Base-by-base conservation (phyloP, 2,113 vertebrate genomes). In the Brachypodius melanocephalos region DNA sequence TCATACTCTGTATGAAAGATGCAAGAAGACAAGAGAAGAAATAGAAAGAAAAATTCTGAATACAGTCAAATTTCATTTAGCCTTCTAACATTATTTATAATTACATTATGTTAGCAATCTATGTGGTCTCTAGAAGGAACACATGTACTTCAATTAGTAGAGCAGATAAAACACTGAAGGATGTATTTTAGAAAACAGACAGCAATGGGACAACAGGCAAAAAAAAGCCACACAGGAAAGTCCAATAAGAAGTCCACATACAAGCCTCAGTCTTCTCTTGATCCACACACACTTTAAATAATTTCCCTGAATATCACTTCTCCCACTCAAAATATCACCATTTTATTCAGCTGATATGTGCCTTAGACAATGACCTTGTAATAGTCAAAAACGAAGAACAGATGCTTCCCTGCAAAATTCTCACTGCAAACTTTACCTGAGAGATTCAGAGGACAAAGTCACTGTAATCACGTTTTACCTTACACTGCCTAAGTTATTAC, bases 401-500 rank as follows among this genome's bases (percentile, higher is more conserved):
- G 79, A 49, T 89, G 73, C 40, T 87, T 34, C 84, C 69, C 67
- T 90, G 58, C 59, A 72, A 85, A 65, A 93, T 51, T 96, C 81
- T 96, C 85, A 58, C 38, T 69, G 69, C 52, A 94, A 95, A 96
- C 59, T 91, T 96, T 52, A 82, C 55, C 76, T 81, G 73, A 95
- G 89, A 95, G 68, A 85, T 63, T 82, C 87, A 93, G 86, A 95
- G 86, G 77, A 98, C 81, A 96, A 84, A 93, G 90, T 82, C 89
- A 83, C 94, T 89, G 91, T 93, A 96, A 97, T 91, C 94, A 93
- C 4, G 0, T 96, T 97, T 95, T 96, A 96, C 78, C 88, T 54
- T 88, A 84, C 74, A 40, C 72, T 95, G 89, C 85, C 96, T 91
- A 93, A 97, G 91, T 95, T 95, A 97, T 93, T 95, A 80, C 90